A percentile compares a stretch with the other conserved stretches of the same genome.
Evolutionary conservation across 2,113 vertebrate species (phyloP).

Genomic region (Steatornis caripensis): DNA sequence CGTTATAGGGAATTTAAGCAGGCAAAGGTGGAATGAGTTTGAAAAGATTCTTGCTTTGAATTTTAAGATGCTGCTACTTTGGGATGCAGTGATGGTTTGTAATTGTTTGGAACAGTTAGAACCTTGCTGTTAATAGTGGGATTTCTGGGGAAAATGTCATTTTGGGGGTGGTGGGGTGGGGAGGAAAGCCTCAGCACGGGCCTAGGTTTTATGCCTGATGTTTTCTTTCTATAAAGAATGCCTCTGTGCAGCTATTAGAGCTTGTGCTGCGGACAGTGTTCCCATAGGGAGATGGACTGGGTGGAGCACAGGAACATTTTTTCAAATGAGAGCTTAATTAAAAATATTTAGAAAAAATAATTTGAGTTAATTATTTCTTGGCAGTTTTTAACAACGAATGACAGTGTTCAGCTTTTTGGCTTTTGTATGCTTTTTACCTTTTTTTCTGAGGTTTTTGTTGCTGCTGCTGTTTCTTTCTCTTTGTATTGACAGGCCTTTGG

Average conservation of each 20-base stretch:
- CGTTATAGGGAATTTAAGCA: not conserved
- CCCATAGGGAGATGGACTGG: not conserved
- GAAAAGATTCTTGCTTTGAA: not conserved
- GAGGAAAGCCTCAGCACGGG: not conserved
- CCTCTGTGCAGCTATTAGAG: not conserved
- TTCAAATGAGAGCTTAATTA: not conserved
- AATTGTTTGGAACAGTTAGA: not conserved
- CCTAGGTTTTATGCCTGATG: not conserved
- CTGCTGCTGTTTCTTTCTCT: not conserved
- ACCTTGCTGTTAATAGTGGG: not conserved
- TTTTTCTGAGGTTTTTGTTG: not conserved
- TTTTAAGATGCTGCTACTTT: not conserved
- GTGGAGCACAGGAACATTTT: not conserved
- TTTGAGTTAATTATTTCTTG: not conserved
- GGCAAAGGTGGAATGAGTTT: not conserved
- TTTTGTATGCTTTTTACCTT: not conserved
- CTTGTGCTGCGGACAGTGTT: not conserved
- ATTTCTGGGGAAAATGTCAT: not conserved
- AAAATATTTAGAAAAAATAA: not conserved
- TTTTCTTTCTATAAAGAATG: not conserved
- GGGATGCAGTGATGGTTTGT: not conserved
- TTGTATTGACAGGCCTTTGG: not conserved
- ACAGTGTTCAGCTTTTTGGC: not conserved
- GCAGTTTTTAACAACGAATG: not conserved
- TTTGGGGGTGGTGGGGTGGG: not conserved